Conservation (phyloP, 2,888 invertebrate species). For the Ophion obscuratus region DNA sequence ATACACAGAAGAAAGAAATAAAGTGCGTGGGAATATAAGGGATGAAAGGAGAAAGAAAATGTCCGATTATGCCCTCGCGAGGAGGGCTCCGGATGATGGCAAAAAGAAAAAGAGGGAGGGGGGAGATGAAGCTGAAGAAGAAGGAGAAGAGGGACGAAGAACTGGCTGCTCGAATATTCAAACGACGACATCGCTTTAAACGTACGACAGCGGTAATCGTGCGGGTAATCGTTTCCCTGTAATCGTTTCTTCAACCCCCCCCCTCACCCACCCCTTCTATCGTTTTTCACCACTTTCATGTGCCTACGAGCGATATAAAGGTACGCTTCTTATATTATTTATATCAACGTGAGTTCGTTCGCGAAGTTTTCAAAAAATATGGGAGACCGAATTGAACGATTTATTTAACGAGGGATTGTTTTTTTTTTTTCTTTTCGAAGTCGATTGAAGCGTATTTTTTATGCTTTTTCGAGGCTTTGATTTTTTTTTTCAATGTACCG, state of each 20-base stretch:
- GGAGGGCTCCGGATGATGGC: not conserved
- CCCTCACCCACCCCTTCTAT: constrained; percentile 25
- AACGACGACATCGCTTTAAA: constrained; percentile 69
- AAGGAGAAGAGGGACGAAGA: constrained; percentile 11
- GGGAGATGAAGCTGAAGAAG: constrained; percentile 10
- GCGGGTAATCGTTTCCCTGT: constrained; percentile 68
- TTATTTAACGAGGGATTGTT: not conserved
- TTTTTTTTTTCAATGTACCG: no score
- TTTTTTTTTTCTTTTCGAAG: not conserved
- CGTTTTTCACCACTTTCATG: constrained; percentile 46
- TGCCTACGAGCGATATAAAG: constrained; percentile 16
- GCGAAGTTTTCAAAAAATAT: not conserved
- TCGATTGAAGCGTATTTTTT: no score
- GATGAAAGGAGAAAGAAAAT: constrained; percentile 50
- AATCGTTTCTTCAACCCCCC: constrained; percentile 57
- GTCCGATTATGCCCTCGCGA: constrained; percentile 37
- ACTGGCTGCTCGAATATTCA: constrained; percentile 67
- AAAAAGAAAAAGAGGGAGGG: constrained; percentile 19
- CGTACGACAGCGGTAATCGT: constrained; percentile 69
- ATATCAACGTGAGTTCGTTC: not conserved
- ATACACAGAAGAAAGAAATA: constrained; percentile 38
- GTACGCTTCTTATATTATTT: constrained; percentile 7
- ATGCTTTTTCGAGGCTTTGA: no score
- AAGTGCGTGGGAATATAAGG: constrained; percentile 39
- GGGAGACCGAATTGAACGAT: no score